Evolutionary conservation across 2,113 vertebrate species (phyloP).

Genomic region (Peromyscus maniculatus): DNA sequence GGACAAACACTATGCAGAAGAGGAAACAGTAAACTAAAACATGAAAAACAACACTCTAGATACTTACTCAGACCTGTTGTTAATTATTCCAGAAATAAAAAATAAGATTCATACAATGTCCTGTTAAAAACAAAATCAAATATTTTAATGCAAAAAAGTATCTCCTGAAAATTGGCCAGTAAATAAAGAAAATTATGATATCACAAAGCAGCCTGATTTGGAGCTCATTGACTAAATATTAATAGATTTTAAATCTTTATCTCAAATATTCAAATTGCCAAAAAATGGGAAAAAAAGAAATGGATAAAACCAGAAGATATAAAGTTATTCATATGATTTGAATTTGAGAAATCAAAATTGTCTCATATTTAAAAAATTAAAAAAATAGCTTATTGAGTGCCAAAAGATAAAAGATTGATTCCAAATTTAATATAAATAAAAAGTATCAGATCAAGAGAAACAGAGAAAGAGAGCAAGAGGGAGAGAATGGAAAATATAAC

Average conservation of each 20-base stretch:
- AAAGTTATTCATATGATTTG: not conserved
- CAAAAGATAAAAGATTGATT: not conserved
- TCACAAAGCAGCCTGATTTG: not conserved
- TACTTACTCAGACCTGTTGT: not conserved
- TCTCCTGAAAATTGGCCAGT: not conserved
- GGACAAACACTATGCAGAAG: not conserved
- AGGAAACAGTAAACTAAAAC: not conserved
- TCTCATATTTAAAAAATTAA: not conserved
- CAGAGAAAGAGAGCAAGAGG: not conserved
- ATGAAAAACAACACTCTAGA: not conserved
- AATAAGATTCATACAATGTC: not conserved
- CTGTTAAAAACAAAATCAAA: not conserved
- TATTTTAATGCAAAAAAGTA: constrained; percentile 16
- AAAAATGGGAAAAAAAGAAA: not conserved
- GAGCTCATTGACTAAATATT: not conserved
- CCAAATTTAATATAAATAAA: not conserved
- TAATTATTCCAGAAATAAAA: not conserved
- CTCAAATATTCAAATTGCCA: not conserved
- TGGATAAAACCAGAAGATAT: not conserved
- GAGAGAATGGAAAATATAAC: not conserved
- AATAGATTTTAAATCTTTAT: not conserved
- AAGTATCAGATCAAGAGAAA: not conserved
- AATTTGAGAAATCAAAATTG: constrained; percentile 38
- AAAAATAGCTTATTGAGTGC: not conserved
- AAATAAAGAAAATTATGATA: not conserved